Evolutionary conservation across 1,140 invertebrate genomes (phyloP), one percentile per base, ranked within the genome.

Genomic region (Drosophila prosaltans): DNA sequence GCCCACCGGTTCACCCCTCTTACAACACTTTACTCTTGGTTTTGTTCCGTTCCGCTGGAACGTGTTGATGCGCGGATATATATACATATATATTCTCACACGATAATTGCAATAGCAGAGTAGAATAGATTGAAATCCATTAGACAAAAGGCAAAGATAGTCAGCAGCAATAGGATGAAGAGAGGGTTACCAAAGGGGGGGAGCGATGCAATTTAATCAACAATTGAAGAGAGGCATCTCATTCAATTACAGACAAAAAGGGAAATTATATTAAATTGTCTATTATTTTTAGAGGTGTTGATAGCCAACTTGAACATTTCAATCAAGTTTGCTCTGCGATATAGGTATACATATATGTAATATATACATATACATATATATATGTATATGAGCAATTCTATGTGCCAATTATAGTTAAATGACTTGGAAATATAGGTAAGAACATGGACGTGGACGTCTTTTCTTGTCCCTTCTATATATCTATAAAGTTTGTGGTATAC

Each of bases 31-130:
- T 0, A 30, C 45, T n/a, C 6, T 9, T 10, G n/a, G 45, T 1
- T 24, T 26, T 10, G 10, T 51, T 51, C 45, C 21, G 45, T 51
- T 26, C 45, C 21, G 21, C 58, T 9, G 10, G 45, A 69, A 69
- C 59, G 77, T 69, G 74, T 65, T 72, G 79, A 81, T 63, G 74
- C 51, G 66, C 74, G 58, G 71, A 70, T 65, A 75, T 30, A 30
- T 74, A 51, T 64, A 72, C 74, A 70, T 65, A 75, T 30, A 30
- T 74, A 51, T 64, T 76, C 74, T 64, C 76, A 76, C 69, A 83
- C 78, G 64, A 78, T 64, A 69, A 72, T 78, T 63, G 60, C 61
- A 45, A 77, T 40, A 79, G 72, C 69, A 59, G 69, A 51, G 63
- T 60, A 41, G 11, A 26, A 45, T 69, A 45, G 64, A 80, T 80